These are phyloP conservation scores for Xestia ashworthii DNA, from an alignment of 2,888 invertebrate species.

Conservation along the genomic window DNA sequence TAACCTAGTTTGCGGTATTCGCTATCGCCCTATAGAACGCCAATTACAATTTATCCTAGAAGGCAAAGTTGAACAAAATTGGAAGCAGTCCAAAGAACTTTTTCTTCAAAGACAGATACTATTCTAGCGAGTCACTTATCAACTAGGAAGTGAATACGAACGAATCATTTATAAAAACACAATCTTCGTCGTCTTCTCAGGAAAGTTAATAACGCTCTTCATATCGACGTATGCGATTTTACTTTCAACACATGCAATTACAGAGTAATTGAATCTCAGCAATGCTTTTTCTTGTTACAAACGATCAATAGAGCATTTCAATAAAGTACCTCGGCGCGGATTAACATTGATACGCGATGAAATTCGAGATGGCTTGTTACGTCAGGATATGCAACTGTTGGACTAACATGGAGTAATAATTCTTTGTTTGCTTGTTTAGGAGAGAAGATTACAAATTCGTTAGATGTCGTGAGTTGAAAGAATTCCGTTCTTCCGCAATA, in stretches of 20 bases:
- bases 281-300: conserved; percentile 63
- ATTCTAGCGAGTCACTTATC: conserved; percentile 37
- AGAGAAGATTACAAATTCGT: conserved; percentile 37
- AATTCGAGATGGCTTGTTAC: conserved; percentile 61
- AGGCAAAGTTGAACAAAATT: conserved; percentile 30
- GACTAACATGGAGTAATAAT: conserved; percentile 41
- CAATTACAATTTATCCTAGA: conserved; percentile 25
- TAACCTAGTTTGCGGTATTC: conserved; percentile 19
- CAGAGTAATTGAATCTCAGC: conserved; percentile 65
- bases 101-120: conserved; percentile 15
- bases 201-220: conserved; percentile 58
- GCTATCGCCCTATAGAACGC: conserved; percentile 10
- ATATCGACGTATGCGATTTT: conserved; percentile 64
- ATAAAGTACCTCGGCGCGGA: conserved; percentile 60
- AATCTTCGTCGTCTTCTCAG: conserved; percentile 38
- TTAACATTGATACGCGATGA: conserved; percentile 69
- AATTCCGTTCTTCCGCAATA: conserved; percentile 44
- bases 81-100: conserved; percentile 32
- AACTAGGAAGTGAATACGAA: conserved; percentile 56
- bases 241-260: conserved; percentile 69
- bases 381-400: conserved; percentile 51
- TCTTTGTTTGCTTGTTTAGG: conserved; percentile 44
- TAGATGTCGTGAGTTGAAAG: conserved; percentile 55
- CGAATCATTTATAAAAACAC: conserved; percentile 45
- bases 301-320: conserved; percentile 71